Percentiles rank a stretch among this genome's conserved stretches.
phyloP scores from a whole-genome alignment of 2,888 invertebrate species.

The Biston stratarius region DNA sequence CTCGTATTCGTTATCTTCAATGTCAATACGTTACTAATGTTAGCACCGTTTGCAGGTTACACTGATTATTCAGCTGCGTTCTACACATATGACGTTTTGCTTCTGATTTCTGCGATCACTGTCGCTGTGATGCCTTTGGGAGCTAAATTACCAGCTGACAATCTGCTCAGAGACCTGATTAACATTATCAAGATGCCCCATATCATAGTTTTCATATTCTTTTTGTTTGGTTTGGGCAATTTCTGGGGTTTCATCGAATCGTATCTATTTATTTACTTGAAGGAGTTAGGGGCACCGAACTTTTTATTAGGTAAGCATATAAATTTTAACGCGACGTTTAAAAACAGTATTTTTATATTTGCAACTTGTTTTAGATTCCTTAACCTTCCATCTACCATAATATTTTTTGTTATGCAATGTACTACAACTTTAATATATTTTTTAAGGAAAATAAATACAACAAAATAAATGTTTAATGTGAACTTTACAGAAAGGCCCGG shows the following conservation, averaged over 20 bases:
- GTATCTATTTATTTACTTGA: conserved; percentile 94
- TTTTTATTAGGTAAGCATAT: conserved; percentile 89
- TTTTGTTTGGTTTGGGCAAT: conserved; percentile 93
- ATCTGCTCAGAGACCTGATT: conserved; percentile 91
- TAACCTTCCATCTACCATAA: too few relatives aligned
- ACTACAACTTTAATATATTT: too few relatives aligned
- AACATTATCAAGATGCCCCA: conserved; percentile 92
- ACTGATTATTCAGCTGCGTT: conserved; percentile 96
- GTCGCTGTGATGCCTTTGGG: conserved; percentile 93
- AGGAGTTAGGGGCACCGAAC: conserved; percentile 93
- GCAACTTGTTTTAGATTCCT: neutral
- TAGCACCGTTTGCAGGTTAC: conserved; percentile 85
- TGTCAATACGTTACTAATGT: conserved; percentile 72
- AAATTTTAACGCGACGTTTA: neutral
- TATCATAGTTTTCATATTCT: conserved; percentile 92
- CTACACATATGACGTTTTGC: conserved; percentile 91
- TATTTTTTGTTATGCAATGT: too few relatives aligned
- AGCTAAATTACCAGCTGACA: conserved; percentile 91
- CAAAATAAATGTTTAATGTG: too few relatives aligned
- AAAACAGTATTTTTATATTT: neutral
- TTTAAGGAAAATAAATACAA: too few relatives aligned
- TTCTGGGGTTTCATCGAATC: conserved; percentile 96
- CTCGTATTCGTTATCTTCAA: conserved; percentile 74
- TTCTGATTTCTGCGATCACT: conserved; percentile 90
- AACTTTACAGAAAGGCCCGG: too few relatives aligned